Evolutionary conservation across 2,797 vertebrate genomes (phyloP), one percentile per base, ranked within the genome.

Genomic region (Tamandua tetradactyla): DNA sequence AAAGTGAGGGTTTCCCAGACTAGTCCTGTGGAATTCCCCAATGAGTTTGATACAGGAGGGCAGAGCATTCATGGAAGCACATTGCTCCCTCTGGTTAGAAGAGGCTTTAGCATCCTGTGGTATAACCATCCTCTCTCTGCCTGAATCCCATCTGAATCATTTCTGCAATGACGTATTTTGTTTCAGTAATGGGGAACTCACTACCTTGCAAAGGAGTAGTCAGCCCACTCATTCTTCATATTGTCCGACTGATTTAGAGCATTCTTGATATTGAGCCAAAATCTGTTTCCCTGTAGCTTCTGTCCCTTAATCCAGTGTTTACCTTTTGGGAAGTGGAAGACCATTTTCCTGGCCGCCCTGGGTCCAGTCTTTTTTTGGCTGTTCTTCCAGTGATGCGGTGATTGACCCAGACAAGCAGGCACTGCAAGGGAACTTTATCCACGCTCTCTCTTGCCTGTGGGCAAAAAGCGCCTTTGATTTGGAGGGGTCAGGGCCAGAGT

Each of bases 381-480:
- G 7, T 42, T 86, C 11, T 42, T 37, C 32, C 69, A 79, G 1
- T 30, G 49, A 25, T 11, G 6, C 20, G 15, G 18, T n/a, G 68
- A 40, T 69, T 40, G 57, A 80, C 22, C 42, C 15, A 11, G 27
- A 72, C 42, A 14, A 22, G 42, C 35, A 18, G 37, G 59, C 10
- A 6, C 4, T 69, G 25, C 20, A 22, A 0, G 55, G 47, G 22
- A 84, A 55, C 71, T 71, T 42, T 4, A 20, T 32, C 23, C 35
- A 12, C 23, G 8, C 32, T 32, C 11, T 75, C 11, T 75, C 52
- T 75, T 25, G 32, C 57, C 74, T 75, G 0, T 17, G 25, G 66
- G 27, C 68, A 72, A 76, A 89, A 47, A 42, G 72, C 23, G 27
- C 40, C 68, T 59, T 80, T 74, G 75, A 55, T 94, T 23, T 57